Percentiles rank a stretch among this genome's conserved stretches.
Evolutionary conservation across 1,140 invertebrate genomes (phyloP).

Genomic region (Piezodorus guildinii): DNA sequence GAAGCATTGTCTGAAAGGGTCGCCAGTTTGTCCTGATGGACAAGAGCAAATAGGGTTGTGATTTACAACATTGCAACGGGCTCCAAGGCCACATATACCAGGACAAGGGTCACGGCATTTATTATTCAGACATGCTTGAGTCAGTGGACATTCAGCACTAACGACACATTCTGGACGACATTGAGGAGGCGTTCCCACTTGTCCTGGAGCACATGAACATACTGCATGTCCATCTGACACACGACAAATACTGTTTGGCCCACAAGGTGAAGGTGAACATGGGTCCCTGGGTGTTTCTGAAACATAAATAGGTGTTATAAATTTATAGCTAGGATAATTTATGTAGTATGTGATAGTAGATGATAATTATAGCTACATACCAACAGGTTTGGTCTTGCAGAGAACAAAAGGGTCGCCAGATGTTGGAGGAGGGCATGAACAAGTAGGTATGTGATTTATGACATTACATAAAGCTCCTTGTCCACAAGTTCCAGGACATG

Average conservation of each 20-base stretch:
- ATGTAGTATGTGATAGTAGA: too few relatives aligned
- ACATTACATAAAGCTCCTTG: conserved; percentile 60
- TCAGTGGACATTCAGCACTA: conserved; percentile 64
- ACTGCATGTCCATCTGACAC: conserved; percentile 52
- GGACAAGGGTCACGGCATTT: conserved; percentile 68
- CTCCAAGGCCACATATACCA: conserved; percentile 63
- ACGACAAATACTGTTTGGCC: conserved; percentile 56
- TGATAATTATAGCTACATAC: conserved; percentile 27
- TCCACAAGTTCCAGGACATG: conserved; percentile 68
- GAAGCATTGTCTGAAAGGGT: conserved; percentile 44
- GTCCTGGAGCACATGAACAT: conserved; percentile 50
- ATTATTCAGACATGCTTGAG: conserved; percentile 60
- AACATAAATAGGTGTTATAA: conserved; percentile 12
- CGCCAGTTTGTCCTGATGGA: conserved; percentile 39
- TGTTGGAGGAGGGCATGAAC: conserved; percentile 51
- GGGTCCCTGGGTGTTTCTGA: conserved; percentile 33
- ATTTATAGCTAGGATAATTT: background rate
- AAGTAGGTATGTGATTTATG: conserved; percentile 55
- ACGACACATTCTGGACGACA: conserved; percentile 69
- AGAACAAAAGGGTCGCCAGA: conserved; percentile 67
- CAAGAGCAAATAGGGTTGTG: conserved; percentile 48
- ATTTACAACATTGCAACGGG: conserved; percentile 57
- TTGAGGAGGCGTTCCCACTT: conserved; percentile 52
- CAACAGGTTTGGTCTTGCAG: conserved; percentile 38
- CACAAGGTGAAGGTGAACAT: conserved; percentile 48